These are phyloP conservation scores for Scolopax mira DNA, from an alignment of 2,113 vertebrate genomes.

Conservation along the genomic window DNA sequence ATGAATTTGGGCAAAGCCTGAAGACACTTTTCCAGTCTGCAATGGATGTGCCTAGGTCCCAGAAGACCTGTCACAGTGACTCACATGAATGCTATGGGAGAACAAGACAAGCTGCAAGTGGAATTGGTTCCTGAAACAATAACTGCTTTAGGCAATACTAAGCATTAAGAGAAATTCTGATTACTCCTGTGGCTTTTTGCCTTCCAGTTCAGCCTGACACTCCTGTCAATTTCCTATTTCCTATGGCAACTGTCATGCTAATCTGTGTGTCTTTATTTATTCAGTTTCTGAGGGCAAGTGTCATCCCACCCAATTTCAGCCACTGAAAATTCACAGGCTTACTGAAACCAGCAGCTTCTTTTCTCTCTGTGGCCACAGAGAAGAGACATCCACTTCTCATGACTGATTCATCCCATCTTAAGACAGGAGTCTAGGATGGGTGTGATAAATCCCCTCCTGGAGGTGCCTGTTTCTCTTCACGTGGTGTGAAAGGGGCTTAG, in stretches of 20 bases:
- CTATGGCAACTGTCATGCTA: background rate
- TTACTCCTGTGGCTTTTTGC: background rate
- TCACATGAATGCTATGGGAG: background rate
- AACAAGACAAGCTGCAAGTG: background rate
- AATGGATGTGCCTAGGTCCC: background rate
- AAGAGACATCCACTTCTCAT: background rate
- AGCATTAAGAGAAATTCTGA: background rate
- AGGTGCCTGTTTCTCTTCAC: background rate
- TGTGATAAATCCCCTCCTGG: background rate
- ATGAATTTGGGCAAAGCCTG: background rate
- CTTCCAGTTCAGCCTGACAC: background rate
- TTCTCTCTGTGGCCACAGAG: background rate
- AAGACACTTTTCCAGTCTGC: background rate
- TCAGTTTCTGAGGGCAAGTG: background rate
- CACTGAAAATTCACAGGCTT: background rate
- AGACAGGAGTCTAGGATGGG: background rate
- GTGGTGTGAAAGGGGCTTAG: background rate
- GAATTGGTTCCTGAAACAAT: background rate
- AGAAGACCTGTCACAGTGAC: fast-evolving
- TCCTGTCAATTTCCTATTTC: background rate
- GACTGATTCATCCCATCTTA: background rate
- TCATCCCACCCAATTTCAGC: background rate
- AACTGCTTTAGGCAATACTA: background rate
- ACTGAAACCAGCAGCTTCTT: background rate
- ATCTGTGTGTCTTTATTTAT: background rate